Conservation (phyloP, 2,888 invertebrate species). For the Cataglyphis livida region DNA sequence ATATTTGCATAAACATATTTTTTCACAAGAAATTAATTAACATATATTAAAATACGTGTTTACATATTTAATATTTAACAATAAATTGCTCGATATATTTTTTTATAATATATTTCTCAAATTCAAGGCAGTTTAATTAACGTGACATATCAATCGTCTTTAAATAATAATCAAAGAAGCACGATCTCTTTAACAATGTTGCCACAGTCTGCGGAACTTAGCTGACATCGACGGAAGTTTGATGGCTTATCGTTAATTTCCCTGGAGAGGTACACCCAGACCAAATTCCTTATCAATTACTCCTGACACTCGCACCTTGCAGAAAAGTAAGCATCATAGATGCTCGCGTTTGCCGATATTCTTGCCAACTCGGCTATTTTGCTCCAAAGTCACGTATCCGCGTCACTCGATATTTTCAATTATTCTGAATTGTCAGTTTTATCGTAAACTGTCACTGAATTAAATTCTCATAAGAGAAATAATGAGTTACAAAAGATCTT, state of each 20-base stretch:
- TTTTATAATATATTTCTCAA: background rate
- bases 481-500: background rate
- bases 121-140: slow-evolving; percentile 42
- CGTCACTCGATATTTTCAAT: slow-evolving; percentile 1
- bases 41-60: background rate
- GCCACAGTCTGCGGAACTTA: slow-evolving; percentile 42
- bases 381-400: background rate
- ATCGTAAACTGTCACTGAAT: background rate
- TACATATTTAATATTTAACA: background rate
- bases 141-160: slow-evolving; percentile 22
- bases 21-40: background rate
- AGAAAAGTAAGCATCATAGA: slow-evolving; percentile 49
- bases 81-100: background rate
- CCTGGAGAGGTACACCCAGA: slow-evolving; percentile 62
- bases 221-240: slow-evolving; percentile 55
- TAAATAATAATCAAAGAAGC: slow-evolving; percentile 66
- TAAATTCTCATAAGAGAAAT: background rate
- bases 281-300: slow-evolving; percentile 71
- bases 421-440: background rate
- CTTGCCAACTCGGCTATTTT: slow-evolving; percentile 27
- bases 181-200: slow-evolving; percentile 23
- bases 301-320: slow-evolving; percentile 24
- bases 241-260: slow-evolving; percentile 71
- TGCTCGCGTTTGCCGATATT: slow-evolving; percentile 35
- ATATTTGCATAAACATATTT: background rate